Evolutionary conservation across 2,797 vertebrate genomes (phyloP), one percentile per base, ranked within the genome.

Genomic region (Oreochromis grahami): DNA sequence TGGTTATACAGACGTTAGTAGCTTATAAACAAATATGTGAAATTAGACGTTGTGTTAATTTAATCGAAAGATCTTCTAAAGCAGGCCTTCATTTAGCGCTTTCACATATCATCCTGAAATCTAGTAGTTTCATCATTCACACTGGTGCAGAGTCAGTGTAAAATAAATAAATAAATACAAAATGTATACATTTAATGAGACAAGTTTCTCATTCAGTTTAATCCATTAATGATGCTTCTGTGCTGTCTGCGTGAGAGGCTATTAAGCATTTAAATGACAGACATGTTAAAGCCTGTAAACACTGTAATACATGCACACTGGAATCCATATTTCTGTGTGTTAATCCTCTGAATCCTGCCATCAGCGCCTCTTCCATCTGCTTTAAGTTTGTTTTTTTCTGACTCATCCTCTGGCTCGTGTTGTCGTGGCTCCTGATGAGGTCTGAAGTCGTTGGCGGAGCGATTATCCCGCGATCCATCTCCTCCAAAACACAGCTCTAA

Each of bases 401-500:
- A 29, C 12, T 29, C 2, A 26, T 74, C 70, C 43, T 74, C 26
- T 48, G 6, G 68, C 38, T 43, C 8, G 1, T 21, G 72, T 26
- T 34, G 29, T 3, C 32, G 53, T 53, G 60, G 8, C 52, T 76
- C 15, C 36, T 55, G 52, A 32, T 72, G 77, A 82, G 70, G 48
- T 63, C 50, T 32, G 82, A 32, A 38, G 81, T 78, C 19, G 43
- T 74, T 74, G 38, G 45, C n/a, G 3, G 65, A 63, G 34, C 5
- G 79, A 84, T 87, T 77, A 87, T 79, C 70, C 72, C 0, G 43
- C 51, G 5, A 80, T 79, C 29, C 82, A 51, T 87, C 82, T 83
- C 79, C 77, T 26, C 50, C 74, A 45, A 36, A 5, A 26, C 63
- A 2, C 34, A 17, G 77, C 82, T 86, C 50, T 84, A 82, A 84